phyloP scores from a whole-genome alignment of 2,797 vertebrate genomes.

The Limnodromus scolopaceus region DNA sequence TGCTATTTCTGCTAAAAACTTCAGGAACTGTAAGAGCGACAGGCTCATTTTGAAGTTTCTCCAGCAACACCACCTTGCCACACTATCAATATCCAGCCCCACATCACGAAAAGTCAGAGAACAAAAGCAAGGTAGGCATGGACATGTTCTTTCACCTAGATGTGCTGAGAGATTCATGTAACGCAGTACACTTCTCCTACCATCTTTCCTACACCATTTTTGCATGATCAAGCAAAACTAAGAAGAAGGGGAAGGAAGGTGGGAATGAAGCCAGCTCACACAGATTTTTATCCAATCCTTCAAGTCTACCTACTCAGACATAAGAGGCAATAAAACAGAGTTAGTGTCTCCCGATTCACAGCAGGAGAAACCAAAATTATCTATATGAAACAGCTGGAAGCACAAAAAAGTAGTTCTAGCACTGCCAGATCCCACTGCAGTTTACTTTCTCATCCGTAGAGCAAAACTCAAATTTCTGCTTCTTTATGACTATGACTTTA shows the following conservation, averaged over 20 bases:
- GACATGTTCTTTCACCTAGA: fast-evolving
- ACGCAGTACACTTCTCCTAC: background rate
- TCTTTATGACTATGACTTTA: background rate
- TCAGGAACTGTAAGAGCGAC: background rate
- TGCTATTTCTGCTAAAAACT: background rate
- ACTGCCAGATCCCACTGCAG: background rate
- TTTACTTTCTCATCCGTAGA: background rate
- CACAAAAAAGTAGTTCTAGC: background rate
- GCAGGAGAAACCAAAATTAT: conserved; percentile 25
- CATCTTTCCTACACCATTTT: background rate
- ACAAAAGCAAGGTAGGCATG: background rate
- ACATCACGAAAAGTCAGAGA: background rate
- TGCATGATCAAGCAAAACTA: background rate
- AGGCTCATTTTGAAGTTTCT: background rate
- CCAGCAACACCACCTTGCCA: background rate
- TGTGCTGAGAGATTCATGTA: background rate
- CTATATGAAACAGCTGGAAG: conserved; percentile 17
- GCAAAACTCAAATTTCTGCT: conserved; percentile 20
- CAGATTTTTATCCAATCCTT: background rate
- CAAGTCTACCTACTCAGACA: background rate
- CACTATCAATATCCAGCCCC: no score
- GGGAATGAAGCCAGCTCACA: background rate
- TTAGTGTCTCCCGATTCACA: background rate
- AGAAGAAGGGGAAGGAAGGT: background rate
- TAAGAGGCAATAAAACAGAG: conserved; percentile 9